Evolutionary conservation across 2,113 vertebrate species (phyloP).

Genomic region (Alexandromys fortis): DNA sequence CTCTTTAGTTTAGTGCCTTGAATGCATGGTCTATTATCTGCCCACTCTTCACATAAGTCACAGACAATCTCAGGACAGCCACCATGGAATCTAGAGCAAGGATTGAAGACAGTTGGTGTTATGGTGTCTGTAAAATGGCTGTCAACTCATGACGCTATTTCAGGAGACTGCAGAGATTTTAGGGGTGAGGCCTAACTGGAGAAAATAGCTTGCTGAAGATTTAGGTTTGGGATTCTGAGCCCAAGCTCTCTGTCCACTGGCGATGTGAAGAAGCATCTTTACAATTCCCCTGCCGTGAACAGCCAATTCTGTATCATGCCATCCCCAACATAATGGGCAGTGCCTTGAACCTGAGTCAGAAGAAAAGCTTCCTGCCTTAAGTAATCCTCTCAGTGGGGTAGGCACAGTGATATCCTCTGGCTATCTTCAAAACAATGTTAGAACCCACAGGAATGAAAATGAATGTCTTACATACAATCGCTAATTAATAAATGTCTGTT

Average conservation of each 20-base stretch:
- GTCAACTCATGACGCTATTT: not conserved
- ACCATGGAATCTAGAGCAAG: not conserved
- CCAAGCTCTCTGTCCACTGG: too few relatives aligned
- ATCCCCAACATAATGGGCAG: too few relatives aligned
- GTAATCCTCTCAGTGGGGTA: not conserved
- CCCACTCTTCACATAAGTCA: not conserved
- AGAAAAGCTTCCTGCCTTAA: not conserved
- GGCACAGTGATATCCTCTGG: not conserved
- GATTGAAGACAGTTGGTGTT: not conserved
- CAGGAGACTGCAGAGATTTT: not conserved
- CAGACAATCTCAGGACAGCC: not conserved
- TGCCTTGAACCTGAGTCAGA: not conserved
- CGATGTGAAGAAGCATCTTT: not conserved
- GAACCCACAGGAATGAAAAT: not conserved
- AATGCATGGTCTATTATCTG: not conserved
- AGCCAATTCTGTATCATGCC: not conserved
- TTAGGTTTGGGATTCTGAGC: not conserved
- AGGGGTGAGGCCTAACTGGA: not conserved
- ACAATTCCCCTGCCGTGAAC: too few relatives aligned
- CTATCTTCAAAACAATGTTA: not conserved
- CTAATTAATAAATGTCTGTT: not conserved
- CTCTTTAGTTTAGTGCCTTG: not conserved
- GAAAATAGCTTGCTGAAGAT: not conserved
- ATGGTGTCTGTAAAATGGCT: not conserved
- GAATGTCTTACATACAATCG: not conserved